These are phyloP conservation scores for Phycodurus eques DNA, from an alignment of 2,113 vertebrate genomes.

Conservation along the genomic window DNA sequence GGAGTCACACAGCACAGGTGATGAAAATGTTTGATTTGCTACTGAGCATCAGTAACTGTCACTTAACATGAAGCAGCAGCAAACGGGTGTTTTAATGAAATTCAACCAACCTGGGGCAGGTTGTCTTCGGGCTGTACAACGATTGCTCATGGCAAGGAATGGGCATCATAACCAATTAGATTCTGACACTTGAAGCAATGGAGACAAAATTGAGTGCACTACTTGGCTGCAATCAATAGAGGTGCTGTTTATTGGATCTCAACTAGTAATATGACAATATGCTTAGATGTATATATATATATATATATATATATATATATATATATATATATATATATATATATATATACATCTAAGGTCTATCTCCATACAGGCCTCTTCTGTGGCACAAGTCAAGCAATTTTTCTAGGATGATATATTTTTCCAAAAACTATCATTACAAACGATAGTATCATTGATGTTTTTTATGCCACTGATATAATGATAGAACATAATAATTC, in stretches of 20 bases:
- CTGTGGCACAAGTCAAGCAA: background rate
- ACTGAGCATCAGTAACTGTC: conserved; percentile 53
- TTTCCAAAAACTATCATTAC: too few relatives aligned
- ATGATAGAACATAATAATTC: too few relatives aligned
- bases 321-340: too few relatives aligned
- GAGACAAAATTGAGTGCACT: background rate
- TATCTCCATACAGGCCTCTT: background rate
- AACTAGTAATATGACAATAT: background rate
- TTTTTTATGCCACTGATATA: too few relatives aligned
- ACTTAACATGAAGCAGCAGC: background rate
- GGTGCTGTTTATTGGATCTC: background rate
- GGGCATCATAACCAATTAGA: background rate
- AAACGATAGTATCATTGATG: too few relatives aligned
- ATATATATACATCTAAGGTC: background rate
- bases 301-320: too few relatives aligned
- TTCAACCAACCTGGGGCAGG: background rate
- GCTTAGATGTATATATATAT: too few relatives aligned
- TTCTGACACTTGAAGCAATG: background rate
- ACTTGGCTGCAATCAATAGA: background rate
- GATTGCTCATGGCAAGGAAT: background rate
- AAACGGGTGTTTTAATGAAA: background rate
- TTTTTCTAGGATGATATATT: background rate
- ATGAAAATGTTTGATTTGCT: conserved; percentile 55
- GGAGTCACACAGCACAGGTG: conserved; percentile 56
- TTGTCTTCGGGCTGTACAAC: background rate